Percentiles rank a stretch among this genome's conserved stretches.
Conservation (phyloP, 2,888 invertebrate species). For the Hoplodrina blanda region DNA sequence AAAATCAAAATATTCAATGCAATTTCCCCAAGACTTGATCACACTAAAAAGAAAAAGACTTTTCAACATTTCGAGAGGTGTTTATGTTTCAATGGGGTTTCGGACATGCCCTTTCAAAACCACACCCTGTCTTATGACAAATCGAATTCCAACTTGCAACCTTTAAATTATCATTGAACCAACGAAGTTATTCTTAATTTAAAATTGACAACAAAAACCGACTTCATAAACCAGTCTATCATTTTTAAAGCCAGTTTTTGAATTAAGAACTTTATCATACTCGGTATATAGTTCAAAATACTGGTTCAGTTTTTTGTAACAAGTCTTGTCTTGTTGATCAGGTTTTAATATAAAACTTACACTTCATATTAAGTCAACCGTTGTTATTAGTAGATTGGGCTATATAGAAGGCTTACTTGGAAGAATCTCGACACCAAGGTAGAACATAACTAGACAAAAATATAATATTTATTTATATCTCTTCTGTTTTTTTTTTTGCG, state of each 20-base stretch:
- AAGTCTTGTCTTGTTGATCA: background rate
- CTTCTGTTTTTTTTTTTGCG: background rate
- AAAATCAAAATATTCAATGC: background rate
- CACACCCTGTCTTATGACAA: background rate
- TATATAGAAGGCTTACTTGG: constrained; percentile 57
- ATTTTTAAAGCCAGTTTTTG: too few species aligned
- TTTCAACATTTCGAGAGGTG: background rate
- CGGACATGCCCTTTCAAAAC: constrained; percentile 33
- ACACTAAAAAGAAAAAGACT: background rate
- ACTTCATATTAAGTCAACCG: constrained; percentile 9
- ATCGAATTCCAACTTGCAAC: too few species aligned
- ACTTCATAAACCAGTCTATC: too few species aligned
- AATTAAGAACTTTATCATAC: too few species aligned
- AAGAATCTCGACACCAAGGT: constrained; percentile 41
- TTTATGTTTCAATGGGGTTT: background rate
- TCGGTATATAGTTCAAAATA: background rate
- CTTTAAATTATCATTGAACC: too few species aligned
- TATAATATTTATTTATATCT: background rate
- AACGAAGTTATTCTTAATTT: too few species aligned
- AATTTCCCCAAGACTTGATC: background rate
- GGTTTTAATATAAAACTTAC: constrained; percentile 25
- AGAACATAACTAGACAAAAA: constrained; percentile 53
- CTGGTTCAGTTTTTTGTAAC: too few species aligned
- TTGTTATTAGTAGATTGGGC: constrained; percentile 21
- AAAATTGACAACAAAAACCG: too few species aligned